Conservation (phyloP, 2,888 invertebrate species). For the Acanthoscelides obtectus region DNA sequence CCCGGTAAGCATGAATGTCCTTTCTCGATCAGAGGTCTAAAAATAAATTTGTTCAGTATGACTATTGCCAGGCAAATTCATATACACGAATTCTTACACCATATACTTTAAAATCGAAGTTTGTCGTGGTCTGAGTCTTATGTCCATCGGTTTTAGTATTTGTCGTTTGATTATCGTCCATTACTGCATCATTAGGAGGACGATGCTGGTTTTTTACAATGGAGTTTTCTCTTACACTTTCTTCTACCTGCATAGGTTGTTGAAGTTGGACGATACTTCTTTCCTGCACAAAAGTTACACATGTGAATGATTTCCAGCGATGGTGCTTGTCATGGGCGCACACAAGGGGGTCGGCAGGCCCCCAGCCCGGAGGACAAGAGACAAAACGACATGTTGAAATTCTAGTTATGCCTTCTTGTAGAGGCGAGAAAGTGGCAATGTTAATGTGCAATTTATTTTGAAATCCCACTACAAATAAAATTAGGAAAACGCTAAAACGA, state of each 20-base stretch:
- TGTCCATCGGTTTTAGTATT: neutral
- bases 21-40: slow-evolving; percentile 22
- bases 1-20: slow-evolving; percentile 30
- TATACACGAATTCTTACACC: slow-evolving; percentile 6
- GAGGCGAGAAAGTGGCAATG: too few relatives aligned
- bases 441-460: too few relatives aligned
- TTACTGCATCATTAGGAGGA: neutral
- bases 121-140: neutral
- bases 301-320: too few relatives aligned
- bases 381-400: too few relatives aligned
- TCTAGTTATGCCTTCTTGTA: too few relatives aligned
- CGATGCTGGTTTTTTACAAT: neutral
- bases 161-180: neutral
- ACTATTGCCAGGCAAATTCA: neutral
- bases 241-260: neutral
- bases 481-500: too few relatives aligned
- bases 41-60: slow-evolving; percentile 1
- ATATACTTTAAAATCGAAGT: slow-evolving; percentile 6
- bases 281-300: neutral
- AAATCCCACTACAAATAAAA: too few relatives aligned
- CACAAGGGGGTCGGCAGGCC: too few relatives aligned
- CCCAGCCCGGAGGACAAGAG: too few relatives aligned
- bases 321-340: too few relatives aligned
- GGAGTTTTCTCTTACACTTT: neutral
- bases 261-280: neutral